Base-by-base conservation (phyloP, 2,888 invertebrate genomes). In the Drosophila parthenogenetica region DNA sequence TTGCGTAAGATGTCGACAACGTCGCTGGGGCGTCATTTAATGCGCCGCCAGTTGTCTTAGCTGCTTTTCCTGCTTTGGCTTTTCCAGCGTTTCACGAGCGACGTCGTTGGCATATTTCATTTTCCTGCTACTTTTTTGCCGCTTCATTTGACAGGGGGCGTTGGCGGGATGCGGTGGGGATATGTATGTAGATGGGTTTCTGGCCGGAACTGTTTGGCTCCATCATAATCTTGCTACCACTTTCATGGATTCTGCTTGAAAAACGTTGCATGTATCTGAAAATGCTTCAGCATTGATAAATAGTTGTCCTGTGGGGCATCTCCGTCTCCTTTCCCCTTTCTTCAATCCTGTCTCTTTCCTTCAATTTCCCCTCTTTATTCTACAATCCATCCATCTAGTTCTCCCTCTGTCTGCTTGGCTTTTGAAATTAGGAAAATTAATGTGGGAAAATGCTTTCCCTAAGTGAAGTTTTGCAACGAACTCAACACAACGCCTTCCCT, bases 21-120 rank as follows among this genome's bases (percentile, higher is more conserved):
- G 90, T 90, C 90, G 91, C 87, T 89, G 85, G 91, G 89, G 91
- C 91, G 89, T 90, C 90, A 89, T 90, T 90, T 86, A 88, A 89
- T 84, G 89, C 73, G 84, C 85, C 87, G 84, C 77, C 87, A 83
- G 88, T 83, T 83, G 88, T 87, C 83, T 83, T 87, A 81, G 73
- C 69, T 59, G 35, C 55, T 46, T 43, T 32, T 16, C 37, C 37
- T 45, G 32, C 35, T 45, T 17, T 25, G 3, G 8, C 45, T 35
- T 11, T 14, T 45, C 55, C 45, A 45, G 11, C 45, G 32, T 35
- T 57, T 17, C n/a, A 37, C n/a, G 43, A 22, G 14, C 77, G 88
- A 85, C 86, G 86, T 77, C 72, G 80, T 80, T 89, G 89, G 89
- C 89, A 89, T 90, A 90, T 90, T 90, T 89, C 90, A 89, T 90